Evolutionary conservation across 2,888 invertebrate species (phyloP).

Genomic region (Saturnia pavonia): DNA sequence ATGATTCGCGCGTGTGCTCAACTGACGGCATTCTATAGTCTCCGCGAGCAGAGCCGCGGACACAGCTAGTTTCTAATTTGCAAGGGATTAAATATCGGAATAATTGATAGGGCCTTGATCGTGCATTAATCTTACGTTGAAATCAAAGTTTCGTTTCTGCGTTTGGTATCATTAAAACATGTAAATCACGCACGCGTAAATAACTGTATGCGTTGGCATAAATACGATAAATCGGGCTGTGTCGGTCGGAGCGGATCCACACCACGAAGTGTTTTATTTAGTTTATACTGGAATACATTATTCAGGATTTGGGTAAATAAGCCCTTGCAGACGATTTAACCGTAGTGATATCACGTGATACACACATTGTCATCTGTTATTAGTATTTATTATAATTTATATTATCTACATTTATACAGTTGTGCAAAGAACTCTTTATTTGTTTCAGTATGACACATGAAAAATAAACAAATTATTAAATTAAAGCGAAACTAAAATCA

Average conservation of each 20-base stretch:
- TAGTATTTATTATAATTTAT: background rate
- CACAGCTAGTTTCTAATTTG: background rate
- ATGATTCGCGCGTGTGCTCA: no score
- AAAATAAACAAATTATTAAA: background rate
- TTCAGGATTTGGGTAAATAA: constrained; percentile 10
- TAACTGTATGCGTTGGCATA: constrained; percentile 38
- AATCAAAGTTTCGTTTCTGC: constrained; percentile 35
- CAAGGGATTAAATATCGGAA: constrained; percentile 6
- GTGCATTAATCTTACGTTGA: constrained; percentile 24
- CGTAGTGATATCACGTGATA: constrained; percentile 33
- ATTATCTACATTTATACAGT: background rate
- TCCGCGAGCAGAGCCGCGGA: no score
- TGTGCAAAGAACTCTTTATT: constrained; percentile 4
- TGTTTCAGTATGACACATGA: background rate
- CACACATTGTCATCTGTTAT: constrained; percentile 1
- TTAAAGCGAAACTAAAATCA: background rate
- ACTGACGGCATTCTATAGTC: no score
- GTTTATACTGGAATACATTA: constrained; percentile 20
- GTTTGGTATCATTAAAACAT: constrained; percentile 40
- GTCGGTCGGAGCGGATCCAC: constrained; percentile 31
- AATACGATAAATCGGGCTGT: constrained; percentile 36
- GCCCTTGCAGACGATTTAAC: constrained; percentile 27
- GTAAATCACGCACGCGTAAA: constrained; percentile 45
- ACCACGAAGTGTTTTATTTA: constrained; percentile 24
- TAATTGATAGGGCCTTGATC: constrained; percentile 39